Base-by-base conservation (phyloP, 37 sponge, comb jelly and placozoan species). In the Theonella swinhoei region DNA sequence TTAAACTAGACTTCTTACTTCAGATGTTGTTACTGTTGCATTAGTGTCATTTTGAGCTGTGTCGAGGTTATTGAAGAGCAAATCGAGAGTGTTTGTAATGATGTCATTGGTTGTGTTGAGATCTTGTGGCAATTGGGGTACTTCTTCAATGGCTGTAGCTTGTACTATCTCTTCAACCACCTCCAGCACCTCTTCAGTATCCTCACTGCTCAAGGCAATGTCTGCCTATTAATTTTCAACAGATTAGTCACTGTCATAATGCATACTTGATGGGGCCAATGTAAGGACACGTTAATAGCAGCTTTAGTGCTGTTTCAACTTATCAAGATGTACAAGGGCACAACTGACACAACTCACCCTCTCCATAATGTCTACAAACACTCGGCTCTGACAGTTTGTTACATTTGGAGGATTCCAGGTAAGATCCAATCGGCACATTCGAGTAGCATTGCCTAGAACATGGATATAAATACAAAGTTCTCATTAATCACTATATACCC, bases 361-460 rank as follows among this genome's bases (percentile, higher is more conserved):
- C 14, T 47, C 54, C 54, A 47, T 47, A 14, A 47, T 47, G 54
- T 47, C 54, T 17, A 47, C 54, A 47, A 66, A 66, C 68, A 30
- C 5, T 24, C 68, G 28, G n/a, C 31, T n/a, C 31, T 30, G 31
- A 66, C 68, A 66, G 68, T 66, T 66, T 9, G 31, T 66, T 5
- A 66, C n/a, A 66, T 29, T n/a, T 23, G 68, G 68, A 9, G 7
- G 20, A n/a, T 7, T 24, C 68, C 68, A 66, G 5, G 8, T 29
- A 7, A n/a, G 7, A 24, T 66, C 17, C 17, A 29, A n/a, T 19
- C 31, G 28, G n/a, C 68, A 66, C 31, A 30, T 23, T 66, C 68
- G 68, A 66, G 68, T 66, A 23, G 68, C 68, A 66, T 66, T 66
- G 17, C 68, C 68, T 66, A 24, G 54, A 47, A 47, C n/a, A n/a